A percentile compares a stretch with the other conserved stretches of the same genome.
Evolutionary conservation across 2,113 vertebrate genomes (phyloP).

Genomic region (Pithys albifrons): DNA sequence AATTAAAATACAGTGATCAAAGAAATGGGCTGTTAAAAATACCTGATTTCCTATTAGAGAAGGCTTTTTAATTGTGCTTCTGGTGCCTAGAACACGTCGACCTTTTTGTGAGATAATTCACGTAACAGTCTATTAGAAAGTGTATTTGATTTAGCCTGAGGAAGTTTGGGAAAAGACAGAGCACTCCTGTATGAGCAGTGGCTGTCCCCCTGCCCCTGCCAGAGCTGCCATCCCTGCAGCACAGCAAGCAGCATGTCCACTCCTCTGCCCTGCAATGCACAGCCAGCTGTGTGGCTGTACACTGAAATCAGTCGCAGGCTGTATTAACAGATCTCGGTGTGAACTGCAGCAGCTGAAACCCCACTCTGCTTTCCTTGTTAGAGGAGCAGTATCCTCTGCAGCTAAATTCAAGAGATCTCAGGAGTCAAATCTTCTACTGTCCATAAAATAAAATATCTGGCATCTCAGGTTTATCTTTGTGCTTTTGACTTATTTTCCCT

Average conservation of each 20-base stretch:
- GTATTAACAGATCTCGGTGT: accelerated
- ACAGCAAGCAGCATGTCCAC: accelerated
- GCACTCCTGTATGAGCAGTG: not conserved
- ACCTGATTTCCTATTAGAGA: constrained; percentile 25
- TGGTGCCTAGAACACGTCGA: constrained; percentile 23
- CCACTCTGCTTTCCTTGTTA: not conserved
- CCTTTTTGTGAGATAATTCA: constrained; percentile 51
- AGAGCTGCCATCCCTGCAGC: accelerated
- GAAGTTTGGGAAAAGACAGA: not conserved
- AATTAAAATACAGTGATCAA: constrained; percentile 64
- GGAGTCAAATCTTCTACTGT: not conserved
- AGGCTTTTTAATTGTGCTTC: constrained; percentile 49
- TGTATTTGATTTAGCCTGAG: not conserved
- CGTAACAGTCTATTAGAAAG: constrained; percentile 51
- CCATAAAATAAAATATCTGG: constrained; percentile 26
- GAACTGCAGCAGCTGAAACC: not conserved
- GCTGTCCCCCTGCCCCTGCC: not conserved
- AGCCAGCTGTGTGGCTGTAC: not conserved
- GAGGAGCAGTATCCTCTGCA: not conserved
- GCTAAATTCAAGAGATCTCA: not conserved
- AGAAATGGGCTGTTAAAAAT: constrained; percentile 61
- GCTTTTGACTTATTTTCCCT: constrained; percentile 60
- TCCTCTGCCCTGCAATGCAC: not conserved
- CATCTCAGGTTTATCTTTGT: constrained; percentile 49
- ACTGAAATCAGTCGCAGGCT: not conserved